Base-by-base conservation (phyloP, 2,888 invertebrate genomes). In the Sminthurinus aureus region DNA sequence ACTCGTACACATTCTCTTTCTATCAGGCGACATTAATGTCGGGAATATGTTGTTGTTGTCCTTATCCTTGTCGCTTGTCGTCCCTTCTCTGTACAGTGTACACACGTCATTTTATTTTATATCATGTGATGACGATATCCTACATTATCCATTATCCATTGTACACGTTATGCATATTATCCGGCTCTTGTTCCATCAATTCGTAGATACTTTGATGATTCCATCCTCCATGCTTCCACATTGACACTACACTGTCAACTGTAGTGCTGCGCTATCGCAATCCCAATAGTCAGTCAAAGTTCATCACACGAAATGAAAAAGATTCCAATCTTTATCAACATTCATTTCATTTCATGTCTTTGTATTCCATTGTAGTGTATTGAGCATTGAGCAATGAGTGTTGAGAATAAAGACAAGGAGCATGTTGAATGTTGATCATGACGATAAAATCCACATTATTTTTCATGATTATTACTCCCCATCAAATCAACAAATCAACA, bases 291-390 rank as follows among this genome's bases (percentile, higher is more conserved):
- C 64, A 81, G 74, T 79, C 67, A 81, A 52, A 81, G 81, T 81
- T 74, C 58, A 81, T 75, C 64, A 74, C 2, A 73, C 52, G 73
- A 51, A 81, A 75, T 81, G 74, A 38, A 74, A 79, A 80, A 81
- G 81, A 81, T 81, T 13, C 15, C n/a, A n/a, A 81, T 81, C 81
- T 81, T 74, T 64, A 75, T 75, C 74, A 75, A 81, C 74, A 81
- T 81, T 26, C 52, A 81, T 67, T 79, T 79, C 73, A 38, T 74
- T 74, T 81, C 81, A 64, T 75, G 66, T 50, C 71, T 69, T 50
- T 20, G 69, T 73, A 22, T 24, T 20, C 26, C n/a, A 26, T 76
- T 58, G 13, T 38, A 38, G 38, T 4, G 38, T 38, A 38, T 38
- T 38, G 69, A n/a, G 38, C 6, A 38, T 38, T 38, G 38, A 38